These are phyloP conservation scores for Ptilodon capucinus DNA, from an alignment of 2,888 invertebrate species.

Conservation along the genomic window DNA sequence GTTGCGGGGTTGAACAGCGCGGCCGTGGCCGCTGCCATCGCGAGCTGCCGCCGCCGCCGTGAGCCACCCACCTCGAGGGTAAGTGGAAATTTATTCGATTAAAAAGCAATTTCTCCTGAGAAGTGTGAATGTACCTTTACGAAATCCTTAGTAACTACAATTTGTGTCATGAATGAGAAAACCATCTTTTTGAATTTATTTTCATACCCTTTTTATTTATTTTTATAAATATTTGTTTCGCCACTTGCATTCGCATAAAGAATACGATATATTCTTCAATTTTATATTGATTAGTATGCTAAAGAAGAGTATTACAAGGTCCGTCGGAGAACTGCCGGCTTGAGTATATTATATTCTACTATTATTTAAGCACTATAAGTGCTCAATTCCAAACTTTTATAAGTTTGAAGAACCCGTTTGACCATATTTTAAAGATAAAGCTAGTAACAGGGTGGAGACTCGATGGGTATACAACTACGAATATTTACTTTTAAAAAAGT, in stretches of 20 bases:
- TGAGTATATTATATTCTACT: too few relatives aligned
- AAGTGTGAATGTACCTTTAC: constrained; percentile 46
- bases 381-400: too few relatives aligned
- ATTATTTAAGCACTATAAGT: too few relatives aligned
- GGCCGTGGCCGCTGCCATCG: constrained; percentile 64
- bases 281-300: too few relatives aligned
- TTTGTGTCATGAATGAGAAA: constrained; percentile 31
- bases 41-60: constrained; percentile 44
- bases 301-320: background rate
- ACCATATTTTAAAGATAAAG: too few relatives aligned
- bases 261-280: background rate
- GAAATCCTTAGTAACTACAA: constrained; percentile 33
- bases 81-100: constrained; percentile 78
- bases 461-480: too few relatives aligned
- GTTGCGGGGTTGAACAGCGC: constrained; percentile 64
- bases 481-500: too few relatives aligned
- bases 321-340: too few relatives aligned
- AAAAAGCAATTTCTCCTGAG: constrained; percentile 77
- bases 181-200: constrained; percentile 15
- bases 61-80: constrained; percentile 65
- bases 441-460: too few relatives aligned
- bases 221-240: background rate
- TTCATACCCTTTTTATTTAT: constrained; percentile 1
- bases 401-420: too few relatives aligned
- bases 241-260: constrained; percentile 15